These are phyloP conservation scores for Papilio demoleus DNA, from an alignment of 2,888 invertebrate species.

Conservation along the genomic window DNA sequence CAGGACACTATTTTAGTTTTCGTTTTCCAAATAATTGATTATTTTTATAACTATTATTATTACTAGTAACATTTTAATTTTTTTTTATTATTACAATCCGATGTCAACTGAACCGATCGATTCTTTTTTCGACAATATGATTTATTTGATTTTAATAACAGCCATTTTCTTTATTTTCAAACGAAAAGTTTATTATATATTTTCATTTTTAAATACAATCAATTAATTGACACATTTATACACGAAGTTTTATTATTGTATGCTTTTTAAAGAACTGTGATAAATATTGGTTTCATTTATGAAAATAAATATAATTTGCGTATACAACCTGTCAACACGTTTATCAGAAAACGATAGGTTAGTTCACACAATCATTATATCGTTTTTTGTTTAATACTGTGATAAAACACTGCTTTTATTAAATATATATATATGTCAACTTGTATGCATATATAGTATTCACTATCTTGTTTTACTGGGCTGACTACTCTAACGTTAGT, in stretches of 20 bases:
- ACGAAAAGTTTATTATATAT: no score
- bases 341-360: not conserved
- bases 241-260: not conserved
- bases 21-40: not conserved
- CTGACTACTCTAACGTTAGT: not conserved
- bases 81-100: no score
- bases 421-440: not conserved
- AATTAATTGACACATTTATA: not conserved
- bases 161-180: no score
- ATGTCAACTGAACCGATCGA: no score
- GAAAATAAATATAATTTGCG: not conserved
- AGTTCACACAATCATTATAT: not conserved
- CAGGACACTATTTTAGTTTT: no score
- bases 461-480: not conserved
- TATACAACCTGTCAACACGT: not conserved
- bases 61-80: no score
- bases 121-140: no score
- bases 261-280: not conserved
- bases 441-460: not conserved
- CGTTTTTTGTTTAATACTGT: slow-evolving; percentile 2
- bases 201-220: not conserved
- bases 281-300: not conserved
- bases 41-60: not conserved
- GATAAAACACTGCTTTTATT: slow-evolving; percentile 13
- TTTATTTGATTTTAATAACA: no score